Percentiles rank a stretch among this genome's conserved stretches.
Evolutionary conservation across 2,797 vertebrate genomes (phyloP).

Genomic region (Sebastes cheni): DNA sequence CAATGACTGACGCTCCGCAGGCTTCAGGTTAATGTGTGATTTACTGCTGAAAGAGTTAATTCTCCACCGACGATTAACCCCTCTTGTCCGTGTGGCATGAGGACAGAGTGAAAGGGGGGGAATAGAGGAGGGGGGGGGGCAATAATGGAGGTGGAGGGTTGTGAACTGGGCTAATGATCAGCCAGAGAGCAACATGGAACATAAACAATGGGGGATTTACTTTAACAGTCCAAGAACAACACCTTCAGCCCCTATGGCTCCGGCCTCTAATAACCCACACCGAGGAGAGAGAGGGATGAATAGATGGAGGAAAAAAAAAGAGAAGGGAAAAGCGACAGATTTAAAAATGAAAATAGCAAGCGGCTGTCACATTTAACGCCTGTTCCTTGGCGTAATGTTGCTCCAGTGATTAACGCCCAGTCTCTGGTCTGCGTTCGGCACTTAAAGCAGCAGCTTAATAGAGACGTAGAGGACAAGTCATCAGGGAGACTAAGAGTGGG

Average conservation of each 20-base stretch:
- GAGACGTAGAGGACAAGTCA: conserved; percentile 44
- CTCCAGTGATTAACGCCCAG: conserved; percentile 57
- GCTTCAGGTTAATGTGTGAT: conserved; percentile 63
- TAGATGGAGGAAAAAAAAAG: conserved; percentile 6
- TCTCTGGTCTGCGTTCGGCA: conserved; percentile 47
- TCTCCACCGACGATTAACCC: conserved; percentile 44
- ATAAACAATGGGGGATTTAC: conserved; percentile 71
- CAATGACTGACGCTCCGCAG: conserved; percentile 16
- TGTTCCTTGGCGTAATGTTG: conserved; percentile 30
- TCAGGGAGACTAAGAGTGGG: conserved; percentile 33
- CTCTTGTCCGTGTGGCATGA: conserved; percentile 15
- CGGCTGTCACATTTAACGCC: conserved; percentile 35
- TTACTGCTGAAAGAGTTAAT: conserved; percentile 60
- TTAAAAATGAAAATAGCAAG: conserved; percentile 45
- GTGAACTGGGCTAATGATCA: conserved; percentile 54
- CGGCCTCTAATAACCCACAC: conserved; percentile 40
- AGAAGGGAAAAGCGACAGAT: conserved; percentile 1
- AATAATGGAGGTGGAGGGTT: not conserved
- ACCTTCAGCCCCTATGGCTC: conserved; percentile 39
- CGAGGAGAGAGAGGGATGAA: not conserved
- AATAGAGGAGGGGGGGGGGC: not conserved
- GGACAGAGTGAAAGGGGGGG: not conserved
- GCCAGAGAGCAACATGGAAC: conserved; percentile 51
- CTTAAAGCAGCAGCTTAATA: conserved; percentile 44
- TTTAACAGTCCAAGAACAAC: conserved; percentile 62